Evolutionary conservation across 2,113 vertebrate genomes (phyloP).

Genomic region (Coptodon rendalli): DNA sequence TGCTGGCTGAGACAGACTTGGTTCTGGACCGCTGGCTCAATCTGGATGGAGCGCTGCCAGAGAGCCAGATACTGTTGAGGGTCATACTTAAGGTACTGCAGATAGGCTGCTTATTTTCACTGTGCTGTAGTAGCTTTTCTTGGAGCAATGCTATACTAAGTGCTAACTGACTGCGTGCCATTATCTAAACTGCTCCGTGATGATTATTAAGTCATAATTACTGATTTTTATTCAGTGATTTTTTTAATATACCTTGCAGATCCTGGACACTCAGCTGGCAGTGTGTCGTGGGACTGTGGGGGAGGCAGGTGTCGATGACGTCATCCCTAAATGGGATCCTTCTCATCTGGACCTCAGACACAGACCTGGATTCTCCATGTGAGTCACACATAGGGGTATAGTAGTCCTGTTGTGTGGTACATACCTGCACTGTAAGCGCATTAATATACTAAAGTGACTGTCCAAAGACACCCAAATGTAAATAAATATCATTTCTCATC

Average conservation of each 20-base stretch:
- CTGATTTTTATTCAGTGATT: neutral
- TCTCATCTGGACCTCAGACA: conserved; percentile 64
- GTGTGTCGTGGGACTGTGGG: conserved; percentile 26
- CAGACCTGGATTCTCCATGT: conserved; percentile 50
- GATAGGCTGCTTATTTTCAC: neutral
- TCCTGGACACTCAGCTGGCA: conserved; percentile 67
- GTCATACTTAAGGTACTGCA: conserved; percentile 76
- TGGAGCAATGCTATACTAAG: fast-evolving
- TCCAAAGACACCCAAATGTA: neutral
- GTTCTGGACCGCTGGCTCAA: conserved; percentile 81
- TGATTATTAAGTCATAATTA: neutral
- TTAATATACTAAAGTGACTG: neutral
- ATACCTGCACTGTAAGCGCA: neutral
- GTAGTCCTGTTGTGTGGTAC: neutral
- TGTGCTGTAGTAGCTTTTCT: neutral
- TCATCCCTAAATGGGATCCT: conserved; percentile 61
- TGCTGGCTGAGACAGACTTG: conserved; percentile 72
- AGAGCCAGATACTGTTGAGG: conserved; percentile 81
- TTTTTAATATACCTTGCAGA: conserved; percentile 30
- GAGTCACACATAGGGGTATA: conserved; percentile 20
- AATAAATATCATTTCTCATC: neutral
- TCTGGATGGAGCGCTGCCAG: conserved; percentile 71
- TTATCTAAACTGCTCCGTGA: neutral
- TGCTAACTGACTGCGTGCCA: neutral
- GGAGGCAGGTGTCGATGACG: neutral